Evolutionary conservation across 2,888 invertebrate genomes (phyloP), one percentile per base, ranked within the genome.

Genomic region (Arctia plantaginis): DNA sequence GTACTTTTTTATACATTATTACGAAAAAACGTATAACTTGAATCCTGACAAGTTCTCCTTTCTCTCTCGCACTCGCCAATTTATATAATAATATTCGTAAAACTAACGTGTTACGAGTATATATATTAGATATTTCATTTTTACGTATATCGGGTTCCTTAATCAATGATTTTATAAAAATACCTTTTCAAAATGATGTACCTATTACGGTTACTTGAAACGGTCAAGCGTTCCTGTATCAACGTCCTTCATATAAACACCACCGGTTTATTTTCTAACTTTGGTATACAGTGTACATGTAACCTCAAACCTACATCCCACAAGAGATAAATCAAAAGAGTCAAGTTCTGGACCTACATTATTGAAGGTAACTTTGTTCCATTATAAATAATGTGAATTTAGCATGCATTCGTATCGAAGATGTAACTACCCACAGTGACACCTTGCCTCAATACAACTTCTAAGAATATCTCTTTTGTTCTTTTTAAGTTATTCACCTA

Each of bases 141-240:
- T 95, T 95, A 95, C 95, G 95, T 95, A 95, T 95, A 94, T 95
- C 91, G 93, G 94, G 93, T 89, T 93, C 92, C 91, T 92, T 93
- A 94, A 92, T 93, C 92, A 94, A 95, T 93, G 93, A 92, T 94
- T 95, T 94, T 95, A 95, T 94, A 95, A 95, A 95, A 94, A 95
- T 95, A 94, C 94, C 92, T 91, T 93, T 93, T 90, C 88, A 90
- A 86, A 87, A 90, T 87, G 90, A 88, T 88, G 90, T 89, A 35
- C 69, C 69, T 69, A 87, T 87, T 80, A 84, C 78, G 87, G 85
- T 87, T 86, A 84, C 80, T 77, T 64, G 79, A 74, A 77, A 84
- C 84, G 79, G 80, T 85, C 80, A 86, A 83, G 81, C 83, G 84
- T 85, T 81, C 81, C 82, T 86, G 85, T 84, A 82, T 84, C 84